Evolutionary conservation across 2,113 vertebrate species (phyloP), one percentile per base, ranked within the genome.

Genomic region (Montifringilla adamsi): DNA sequence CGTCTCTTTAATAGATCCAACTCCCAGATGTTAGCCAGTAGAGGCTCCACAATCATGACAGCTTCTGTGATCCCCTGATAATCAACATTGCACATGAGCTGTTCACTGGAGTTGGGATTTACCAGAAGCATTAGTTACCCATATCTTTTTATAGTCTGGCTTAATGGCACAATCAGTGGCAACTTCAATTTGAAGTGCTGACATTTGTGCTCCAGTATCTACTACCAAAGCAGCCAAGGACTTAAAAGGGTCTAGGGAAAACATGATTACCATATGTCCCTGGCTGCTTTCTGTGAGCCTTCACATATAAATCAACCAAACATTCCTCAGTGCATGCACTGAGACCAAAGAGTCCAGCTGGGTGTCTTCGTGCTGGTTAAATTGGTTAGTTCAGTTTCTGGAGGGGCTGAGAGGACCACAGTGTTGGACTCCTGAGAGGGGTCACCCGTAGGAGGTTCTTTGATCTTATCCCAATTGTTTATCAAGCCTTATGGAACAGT

Each of bases 301-400:
- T 66, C 33, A 58, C 31, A 7, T 21, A 18, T 12, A 64, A 73
- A 73, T 24, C 44, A 33, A 58, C 35, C 8, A 21, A 30, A 14
- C 0, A 1, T 5, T 64, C 21, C 9, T 20, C 31, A 35, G 37
- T 14, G 27, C 43, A 15, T 20, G 10, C 21, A 13, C 35, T 66
- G n/a, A 66, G 50, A 49, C 16, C 13, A 30, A 12, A 28, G n/a
- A 58, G 35, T 24, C 30, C 30, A 43, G 30, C 47, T 43, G 6
- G 1, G 12, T 66, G 15, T 13, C 28, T 66, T 0, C 0, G 30
- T 66, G 33, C 12, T n/a, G 23, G 15, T 64, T 56, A n/a, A 66
- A 41, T 30, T 47, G 20, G 19, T 56, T 56, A 39, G 28, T 28
- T 28, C 15, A 4, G 28, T 39, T 74, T 56, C 44, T 23, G 6